Evolutionary conservation across 2,797 vertebrate species (phyloP).

Genomic region (Pantherophis vulpinus): DNA sequence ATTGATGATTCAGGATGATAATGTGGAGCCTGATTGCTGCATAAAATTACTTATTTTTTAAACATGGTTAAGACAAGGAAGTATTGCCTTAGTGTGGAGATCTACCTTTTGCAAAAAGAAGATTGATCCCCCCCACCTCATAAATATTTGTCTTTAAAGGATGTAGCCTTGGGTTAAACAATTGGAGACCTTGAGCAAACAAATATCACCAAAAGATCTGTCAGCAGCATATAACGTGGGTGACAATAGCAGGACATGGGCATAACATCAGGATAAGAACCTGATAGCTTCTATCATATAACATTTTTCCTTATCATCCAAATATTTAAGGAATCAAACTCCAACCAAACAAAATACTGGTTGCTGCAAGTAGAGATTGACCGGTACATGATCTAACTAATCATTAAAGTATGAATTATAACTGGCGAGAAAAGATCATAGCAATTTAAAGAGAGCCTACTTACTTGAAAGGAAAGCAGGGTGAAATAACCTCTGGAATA

Average conservation of each 20-base stretch:
- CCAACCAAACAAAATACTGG: neutral
- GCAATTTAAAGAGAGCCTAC: neutral
- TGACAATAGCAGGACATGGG: neutral
- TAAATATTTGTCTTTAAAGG: too few relatives aligned
- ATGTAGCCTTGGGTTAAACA: neutral
- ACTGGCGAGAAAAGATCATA: neutral
- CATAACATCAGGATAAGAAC: neutral
- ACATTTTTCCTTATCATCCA: neutral
- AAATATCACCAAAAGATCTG: neutral
- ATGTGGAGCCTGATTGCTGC: too few relatives aligned
- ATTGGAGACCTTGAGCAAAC: neutral
- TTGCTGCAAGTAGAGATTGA: neutral
- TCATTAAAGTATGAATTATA: slow-evolving; percentile 38
- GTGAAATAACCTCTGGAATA: neutral
- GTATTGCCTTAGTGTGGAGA: too few relatives aligned
- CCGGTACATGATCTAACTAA: neutral
- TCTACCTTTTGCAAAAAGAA: too few relatives aligned
- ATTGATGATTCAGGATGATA: too few relatives aligned
- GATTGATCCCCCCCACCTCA: too few relatives aligned
- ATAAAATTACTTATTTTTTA: too few relatives aligned
- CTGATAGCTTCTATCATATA: neutral
- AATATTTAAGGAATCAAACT: neutral
- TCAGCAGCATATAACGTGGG: neutral
- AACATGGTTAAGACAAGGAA: too few relatives aligned
- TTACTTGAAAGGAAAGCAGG: neutral